phyloP scores from a whole-genome alignment of 1,140 invertebrate species.

The Achroia grisella region DNA sequence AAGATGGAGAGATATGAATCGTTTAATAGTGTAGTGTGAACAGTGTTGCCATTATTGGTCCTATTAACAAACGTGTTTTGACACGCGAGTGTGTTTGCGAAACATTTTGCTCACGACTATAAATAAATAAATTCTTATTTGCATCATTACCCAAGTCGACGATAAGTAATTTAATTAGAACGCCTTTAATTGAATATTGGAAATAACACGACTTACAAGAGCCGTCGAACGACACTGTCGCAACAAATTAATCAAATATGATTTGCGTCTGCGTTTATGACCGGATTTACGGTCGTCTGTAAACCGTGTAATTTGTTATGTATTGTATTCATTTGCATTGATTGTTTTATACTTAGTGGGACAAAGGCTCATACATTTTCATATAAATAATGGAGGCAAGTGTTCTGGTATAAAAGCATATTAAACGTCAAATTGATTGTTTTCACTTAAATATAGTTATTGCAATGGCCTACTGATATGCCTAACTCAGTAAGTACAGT shows the following conservation, averaged over 20 bases:
- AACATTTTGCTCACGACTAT: constrained; percentile 49
- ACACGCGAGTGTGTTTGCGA: constrained; percentile 56
- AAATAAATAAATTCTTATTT: constrained; percentile 46
- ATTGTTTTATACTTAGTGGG: no score
- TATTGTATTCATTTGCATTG: neutral
- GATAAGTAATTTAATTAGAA: constrained; percentile 61
- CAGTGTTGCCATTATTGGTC: constrained; percentile 41
- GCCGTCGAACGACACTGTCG: constrained; percentile 19
- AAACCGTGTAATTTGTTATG: constrained; percentile 14
- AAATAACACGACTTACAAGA: constrained; percentile 22
- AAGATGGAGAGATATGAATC: constrained; percentile 56
- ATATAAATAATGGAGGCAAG: no score
- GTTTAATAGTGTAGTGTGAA: constrained; percentile 59
- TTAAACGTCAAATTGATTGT: no score
- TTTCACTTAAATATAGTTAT: no score
- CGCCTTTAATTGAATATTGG: constrained; percentile 42
- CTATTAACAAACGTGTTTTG: constrained; percentile 58
- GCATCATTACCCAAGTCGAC: constrained; percentile 39
- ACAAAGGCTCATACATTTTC: no score
- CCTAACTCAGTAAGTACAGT: no score
- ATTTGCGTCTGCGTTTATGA: constrained; percentile 19
- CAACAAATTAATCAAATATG: constrained; percentile 44
- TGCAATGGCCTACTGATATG: no score
- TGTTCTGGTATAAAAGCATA: no score
- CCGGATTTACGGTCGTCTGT: constrained; percentile 6